Percentiles rank a stretch among this genome's conserved stretches.
Evolutionary conservation across 2,888 invertebrate species (phyloP).

Genomic region (Thyatira batis): DNA sequence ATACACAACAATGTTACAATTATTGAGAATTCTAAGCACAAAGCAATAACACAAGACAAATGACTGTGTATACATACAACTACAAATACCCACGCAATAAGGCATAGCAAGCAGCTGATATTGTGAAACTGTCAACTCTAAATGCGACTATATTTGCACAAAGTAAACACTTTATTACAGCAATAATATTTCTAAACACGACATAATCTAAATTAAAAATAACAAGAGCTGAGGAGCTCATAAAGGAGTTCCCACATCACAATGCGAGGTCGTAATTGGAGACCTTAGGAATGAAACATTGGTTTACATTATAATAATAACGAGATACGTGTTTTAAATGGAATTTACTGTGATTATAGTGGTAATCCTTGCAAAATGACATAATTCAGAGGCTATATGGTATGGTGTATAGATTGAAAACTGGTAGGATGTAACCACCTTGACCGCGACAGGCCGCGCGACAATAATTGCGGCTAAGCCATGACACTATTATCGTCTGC

Average conservation of each 20-base stretch:
- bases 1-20: background rate
- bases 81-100: conserved; percentile 29
- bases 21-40: background rate
- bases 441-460: conserved; percentile 60
- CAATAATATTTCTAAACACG: conserved; percentile 45
- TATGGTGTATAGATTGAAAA: conserved; percentile 23
- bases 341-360: conserved; percentile 9
- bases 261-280: conserved; percentile 54
- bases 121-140: conserved; percentile 25
- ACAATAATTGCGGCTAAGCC: conserved; percentile 55
- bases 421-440: conserved; percentile 65
- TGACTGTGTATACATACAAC: conserved; percentile 15
- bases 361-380: conserved; percentile 28
- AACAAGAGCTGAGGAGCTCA: conserved; percentile 49
- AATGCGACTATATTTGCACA: conserved; percentile 39
- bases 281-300: conserved; percentile 23
- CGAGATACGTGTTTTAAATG: conserved; percentile 23
- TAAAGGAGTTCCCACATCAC: conserved; percentile 69
- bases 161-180: conserved; percentile 43
- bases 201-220: conserved; percentile 64
- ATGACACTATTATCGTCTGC: conserved; percentile 66
- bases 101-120: conserved; percentile 16
- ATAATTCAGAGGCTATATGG: conserved; percentile 47
- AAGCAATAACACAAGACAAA: conserved; percentile 15
- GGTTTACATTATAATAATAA: conserved; percentile 27